Evolutionary conservation across 23 tunicate genomes (phyloP).

Genomic region (Trididemnum clinides): DNA sequence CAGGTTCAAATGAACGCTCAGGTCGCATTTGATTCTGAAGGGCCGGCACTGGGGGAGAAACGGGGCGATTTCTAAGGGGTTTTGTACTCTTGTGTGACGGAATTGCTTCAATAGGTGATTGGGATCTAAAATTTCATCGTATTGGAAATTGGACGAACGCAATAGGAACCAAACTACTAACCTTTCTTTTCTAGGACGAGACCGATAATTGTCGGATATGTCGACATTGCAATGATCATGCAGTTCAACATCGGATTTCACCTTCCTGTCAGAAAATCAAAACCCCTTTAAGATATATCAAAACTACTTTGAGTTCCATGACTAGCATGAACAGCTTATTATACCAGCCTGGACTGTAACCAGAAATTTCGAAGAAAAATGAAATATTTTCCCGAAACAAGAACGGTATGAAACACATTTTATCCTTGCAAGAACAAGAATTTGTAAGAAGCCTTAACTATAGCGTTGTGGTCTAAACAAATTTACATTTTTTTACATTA

Average conservation of each 20-base stretch:
- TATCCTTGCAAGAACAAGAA: too few relatives aligned
- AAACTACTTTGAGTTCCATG: too few relatives aligned
- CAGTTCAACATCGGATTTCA: background rate
- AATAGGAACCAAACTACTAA: background rate
- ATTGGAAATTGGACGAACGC: background rate
- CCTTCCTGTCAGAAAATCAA: background rate
- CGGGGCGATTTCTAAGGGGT: background rate
- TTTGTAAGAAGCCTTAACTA: too few relatives aligned
- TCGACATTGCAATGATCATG: background rate
- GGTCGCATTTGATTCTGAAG: conserved; percentile 1
- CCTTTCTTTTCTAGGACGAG: background rate
- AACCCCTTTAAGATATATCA: too few relatives aligned
- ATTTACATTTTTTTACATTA: too few relatives aligned
- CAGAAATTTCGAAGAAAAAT: too few relatives aligned
- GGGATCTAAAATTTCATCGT: background rate
- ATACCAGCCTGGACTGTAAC: too few relatives aligned
- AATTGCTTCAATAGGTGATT: background rate
- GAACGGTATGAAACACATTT: too few relatives aligned
- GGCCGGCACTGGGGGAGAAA: conserved; percentile 44
- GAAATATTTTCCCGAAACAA: too few relatives aligned
- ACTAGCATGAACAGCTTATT: too few relatives aligned
- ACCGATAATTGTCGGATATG: background rate
- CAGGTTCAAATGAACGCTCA: background rate
- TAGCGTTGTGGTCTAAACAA: too few relatives aligned
- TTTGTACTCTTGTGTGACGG: background rate